Base-by-base conservation (phyloP, 2,888 invertebrate species). In the Idaea aversata region DNA sequence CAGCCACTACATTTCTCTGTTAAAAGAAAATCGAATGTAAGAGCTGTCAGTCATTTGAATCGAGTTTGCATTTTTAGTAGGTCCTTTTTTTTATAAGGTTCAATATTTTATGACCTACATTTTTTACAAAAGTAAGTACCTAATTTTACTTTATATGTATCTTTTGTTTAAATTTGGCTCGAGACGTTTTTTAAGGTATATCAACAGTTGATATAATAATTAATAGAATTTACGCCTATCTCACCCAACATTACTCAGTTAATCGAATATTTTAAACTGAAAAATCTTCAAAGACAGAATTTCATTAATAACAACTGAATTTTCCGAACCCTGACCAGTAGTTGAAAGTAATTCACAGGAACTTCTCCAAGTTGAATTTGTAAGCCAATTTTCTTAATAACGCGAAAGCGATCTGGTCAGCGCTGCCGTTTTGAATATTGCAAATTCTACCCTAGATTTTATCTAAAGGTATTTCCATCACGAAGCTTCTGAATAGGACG, bases 371-470 rank as follows among this genome's bases (percentile, higher is more conserved):
- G 16, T 59, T 15, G 15, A 59, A 67, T 65, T 67, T 65, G 67
- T 68, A 67, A 70, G 66, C 67, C 67, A 73, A 75, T 74, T 70
- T 64, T 67, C 63, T 64, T 63, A 73, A 69, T 62, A 60, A 64
- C 66, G 68, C 64, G 63, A 74, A 75, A 70, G 72, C 77, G 67
- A 76, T 77, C 71, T 73, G 47, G 65, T 62, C 70, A 67, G 25
- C 34, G 59, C 68, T 59, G 34, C 68, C 70, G 75, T 74, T 77
- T 79, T 75, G 73, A 78, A 81, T 79, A 81, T 82, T 81, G 81
- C 78, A 79, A 77, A 81, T 80, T 76, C 78, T 72, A 74, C 73
- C 78, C 80, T 77, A 79, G 82, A 82, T 82, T 81, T 81, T 80
- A 81, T 79, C 78, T 70, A 71, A 65, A 72, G 75, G 73, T 70